These are phyloP conservation scores for Theristicus caerulescens DNA, from an alignment of 2,113 vertebrate species.

Conservation along the genomic window DNA sequence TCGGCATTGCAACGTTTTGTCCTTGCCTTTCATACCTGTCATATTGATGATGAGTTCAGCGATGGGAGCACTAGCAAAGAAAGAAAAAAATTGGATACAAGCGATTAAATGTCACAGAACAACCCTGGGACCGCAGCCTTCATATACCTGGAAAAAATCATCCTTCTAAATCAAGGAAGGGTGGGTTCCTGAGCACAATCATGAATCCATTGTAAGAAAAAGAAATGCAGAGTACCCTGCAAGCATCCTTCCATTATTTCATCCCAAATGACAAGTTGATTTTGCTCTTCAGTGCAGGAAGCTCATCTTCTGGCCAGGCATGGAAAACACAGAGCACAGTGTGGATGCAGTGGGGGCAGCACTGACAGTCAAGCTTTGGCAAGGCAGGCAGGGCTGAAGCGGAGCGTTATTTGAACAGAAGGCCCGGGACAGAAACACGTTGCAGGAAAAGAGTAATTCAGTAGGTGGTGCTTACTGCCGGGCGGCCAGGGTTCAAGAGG, in stretches of 20 bases:
- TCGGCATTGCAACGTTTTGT: neutral
- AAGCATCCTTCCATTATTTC: neutral
- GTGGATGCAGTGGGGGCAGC: neutral
- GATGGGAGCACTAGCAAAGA: neutral
- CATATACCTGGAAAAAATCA: neutral
- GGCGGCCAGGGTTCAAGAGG: neutral
- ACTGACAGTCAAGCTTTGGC: neutral
- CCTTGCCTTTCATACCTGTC: constrained; percentile 7
- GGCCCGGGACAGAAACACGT: neutral
- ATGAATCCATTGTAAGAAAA: neutral
- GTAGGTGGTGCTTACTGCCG: neutral
- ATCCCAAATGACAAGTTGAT: neutral
- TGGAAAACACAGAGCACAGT: neutral
- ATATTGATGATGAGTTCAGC: neutral
- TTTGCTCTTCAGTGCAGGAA: constrained; percentile 5
- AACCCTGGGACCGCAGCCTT: neutral
- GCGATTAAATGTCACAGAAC: constrained; percentile 25
- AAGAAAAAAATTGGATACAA: neutral
- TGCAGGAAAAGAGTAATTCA: neutral
- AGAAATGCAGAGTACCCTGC: neutral
- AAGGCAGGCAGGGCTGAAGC: neutral
- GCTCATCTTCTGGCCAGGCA: neutral
- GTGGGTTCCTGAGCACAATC: neutral
- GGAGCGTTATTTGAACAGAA: neutral
- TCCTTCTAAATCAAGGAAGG: neutral